Evolutionary conservation across 2,113 vertebrate genomes (phyloP).

Genomic region (Galemys pyrenaicus): DNA sequence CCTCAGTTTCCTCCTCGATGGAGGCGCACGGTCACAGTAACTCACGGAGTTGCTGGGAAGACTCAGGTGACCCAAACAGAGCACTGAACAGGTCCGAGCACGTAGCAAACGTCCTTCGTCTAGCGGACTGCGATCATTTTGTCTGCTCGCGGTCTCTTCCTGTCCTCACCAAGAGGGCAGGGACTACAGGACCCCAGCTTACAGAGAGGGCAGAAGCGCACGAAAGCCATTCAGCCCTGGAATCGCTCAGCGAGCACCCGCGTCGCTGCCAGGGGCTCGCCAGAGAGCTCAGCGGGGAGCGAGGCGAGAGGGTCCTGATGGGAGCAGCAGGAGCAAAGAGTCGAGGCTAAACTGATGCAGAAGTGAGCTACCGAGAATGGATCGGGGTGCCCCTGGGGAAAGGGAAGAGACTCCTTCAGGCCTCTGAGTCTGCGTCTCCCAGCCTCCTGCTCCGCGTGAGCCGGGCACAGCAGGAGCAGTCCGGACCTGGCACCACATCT

Average conservation of each 20-base stretch:
- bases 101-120: not conserved
- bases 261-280: not conserved
- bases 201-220: not conserved
- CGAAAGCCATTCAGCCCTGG: not conserved
- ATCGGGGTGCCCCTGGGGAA: not conserved
- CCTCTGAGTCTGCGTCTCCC: not conserved
- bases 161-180: not conserved
- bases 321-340: not conserved
- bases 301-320: not conserved
- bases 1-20: not conserved
- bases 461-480: too few relatives aligned
- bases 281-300: not conserved
- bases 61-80: not conserved
- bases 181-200: not conserved
- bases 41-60: not conserved
- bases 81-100: not conserved
- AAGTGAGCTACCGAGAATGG: not conserved
- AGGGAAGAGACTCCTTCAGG: not conserved
- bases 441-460: not conserved
- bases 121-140: not conserved
- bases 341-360: not conserved
- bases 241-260: not conserved
- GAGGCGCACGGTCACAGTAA: not conserved
- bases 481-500: not conserved
- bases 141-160: not conserved